phyloP scores from a whole-genome alignment of 2,113 vertebrate genomes.

The Acrocephalus kingi region DNA sequence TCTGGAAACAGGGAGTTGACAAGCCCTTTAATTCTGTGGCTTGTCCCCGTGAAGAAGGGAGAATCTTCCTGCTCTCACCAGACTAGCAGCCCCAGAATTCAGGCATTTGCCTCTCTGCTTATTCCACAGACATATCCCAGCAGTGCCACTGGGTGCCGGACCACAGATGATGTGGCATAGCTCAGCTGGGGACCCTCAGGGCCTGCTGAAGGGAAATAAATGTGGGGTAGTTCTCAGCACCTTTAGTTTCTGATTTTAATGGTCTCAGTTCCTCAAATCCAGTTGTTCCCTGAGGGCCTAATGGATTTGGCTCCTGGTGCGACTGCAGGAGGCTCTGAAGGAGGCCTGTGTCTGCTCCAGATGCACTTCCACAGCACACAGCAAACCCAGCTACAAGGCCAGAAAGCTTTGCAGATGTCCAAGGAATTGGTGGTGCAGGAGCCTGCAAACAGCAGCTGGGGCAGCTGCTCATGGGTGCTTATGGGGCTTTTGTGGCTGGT shows the following conservation, averaged over 20 bases:
- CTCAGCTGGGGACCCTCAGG: background rate
- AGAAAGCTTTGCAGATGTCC: background rate
- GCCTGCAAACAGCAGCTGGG: background rate
- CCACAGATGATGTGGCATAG: accelerated
- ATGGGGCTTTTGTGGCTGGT: background rate
- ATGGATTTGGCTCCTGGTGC: background rate
- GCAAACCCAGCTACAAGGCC: background rate
- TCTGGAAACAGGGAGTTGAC: background rate
- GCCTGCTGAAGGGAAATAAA: background rate
- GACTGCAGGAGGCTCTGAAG: background rate
- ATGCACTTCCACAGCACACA: background rate
- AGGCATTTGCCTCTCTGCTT: background rate
- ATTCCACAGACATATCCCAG: background rate
- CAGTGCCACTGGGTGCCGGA: background rate
- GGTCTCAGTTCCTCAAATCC: background rate
- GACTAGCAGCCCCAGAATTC: background rate
- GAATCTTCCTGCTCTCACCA: background rate
- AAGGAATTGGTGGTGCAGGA: background rate
- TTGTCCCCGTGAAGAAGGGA: background rate
- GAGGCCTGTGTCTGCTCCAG: background rate
- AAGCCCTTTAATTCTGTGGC: background rate
- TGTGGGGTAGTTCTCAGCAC: background rate
- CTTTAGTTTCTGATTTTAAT: background rate
- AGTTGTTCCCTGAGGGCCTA: background rate
- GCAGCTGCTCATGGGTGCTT: background rate